Base-by-base conservation (phyloP, 1,140 invertebrate genomes). In the Mesaphorura yosii region DNA sequence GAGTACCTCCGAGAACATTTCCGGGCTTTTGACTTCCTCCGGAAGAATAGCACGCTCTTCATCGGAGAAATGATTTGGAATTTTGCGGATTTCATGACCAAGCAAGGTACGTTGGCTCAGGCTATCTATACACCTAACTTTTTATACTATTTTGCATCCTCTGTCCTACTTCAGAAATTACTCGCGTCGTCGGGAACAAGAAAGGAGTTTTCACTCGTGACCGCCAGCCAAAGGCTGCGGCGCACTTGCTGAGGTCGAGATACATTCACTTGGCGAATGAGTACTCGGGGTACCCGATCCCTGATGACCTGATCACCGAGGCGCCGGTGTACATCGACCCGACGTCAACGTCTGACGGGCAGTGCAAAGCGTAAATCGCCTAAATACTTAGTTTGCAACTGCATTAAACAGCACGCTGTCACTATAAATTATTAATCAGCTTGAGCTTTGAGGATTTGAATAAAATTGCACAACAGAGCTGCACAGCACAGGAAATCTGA, bases 81-180 rank as follows among this genome's bases (percentile, higher is more conserved):
- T 60, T 81, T 81, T 70, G 79, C 78, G 23, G 78, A 79, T 63
- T 79, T 79, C 58, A 73, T 74, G 65, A 80, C 78, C 1, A 47
- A 27, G 31, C 59, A 58, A 53, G 59, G 59, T 62, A 55, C 10
- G 22, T 10, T 34, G n/a, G n/a, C n/a, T n/a, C n/a, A n/a, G n/a
- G n/a, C n/a, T n/a, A n/a, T n/a, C 34, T 39, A 10, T 4, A n/a
- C 34, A 17, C 44, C 5, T 20, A 4, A 14, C 10, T 22, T 2
- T 28, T 25, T 5, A 45, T 17, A 3, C 20, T 45, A 20, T 5
- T 26, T 25, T n/a, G 19, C 39, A 25, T 7, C 22, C 22, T 42
- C 1, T 15, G 17, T 51, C 44, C 31, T 28, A 15, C 39, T 52
- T 2, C 31, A 64, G 62, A 55, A 40, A 55, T 53, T 25, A 74